Evolutionary conservation across 2,888 invertebrate species (phyloP).

Genomic region (Caenorhabditis panamensis): DNA sequence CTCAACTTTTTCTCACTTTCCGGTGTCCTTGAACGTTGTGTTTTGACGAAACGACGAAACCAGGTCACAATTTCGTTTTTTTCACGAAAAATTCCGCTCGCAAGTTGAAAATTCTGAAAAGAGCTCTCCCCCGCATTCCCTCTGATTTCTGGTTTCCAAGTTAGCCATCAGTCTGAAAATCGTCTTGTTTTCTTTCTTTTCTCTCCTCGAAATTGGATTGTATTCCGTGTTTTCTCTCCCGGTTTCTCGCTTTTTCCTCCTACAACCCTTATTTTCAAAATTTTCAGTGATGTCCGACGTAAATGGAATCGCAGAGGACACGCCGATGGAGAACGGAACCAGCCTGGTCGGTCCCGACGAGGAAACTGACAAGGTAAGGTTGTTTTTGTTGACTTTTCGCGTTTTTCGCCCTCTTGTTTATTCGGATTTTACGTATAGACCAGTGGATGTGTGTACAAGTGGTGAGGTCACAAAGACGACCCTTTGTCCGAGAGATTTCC

Average conservation of each 20-base stretch:
- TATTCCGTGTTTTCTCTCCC: neutral
- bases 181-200: neutral
- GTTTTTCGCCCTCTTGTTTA: conserved; percentile 31
- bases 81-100: too few species aligned
- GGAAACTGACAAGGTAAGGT: conserved; percentile 40
- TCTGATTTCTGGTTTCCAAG: neutral
- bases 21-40: conserved; percentile 32
- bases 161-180: neutral
- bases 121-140: neutral
- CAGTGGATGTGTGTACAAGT: conserved; percentile 9
- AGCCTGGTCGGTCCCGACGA: conserved; percentile 28
- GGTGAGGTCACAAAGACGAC: conserved; percentile 18
- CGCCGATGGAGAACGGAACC: conserved; percentile 25
- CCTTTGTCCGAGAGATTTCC: neutral
- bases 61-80: conserved; percentile 23
- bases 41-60: conserved; percentile 21
- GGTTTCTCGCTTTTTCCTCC: neutral
- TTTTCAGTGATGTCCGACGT: too few species aligned
- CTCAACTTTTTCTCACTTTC: conserved; percentile 29
- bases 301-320: conserved; percentile 29
- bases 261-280: conserved; percentile 12
- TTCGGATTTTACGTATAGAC: conserved; percentile 30
- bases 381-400: conserved; percentile 22
- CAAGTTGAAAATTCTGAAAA: too few species aligned
- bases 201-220: conserved; percentile 1